phyloP scores from a whole-genome alignment of 2,888 invertebrate species.

The Eremobia ochroleuca region DNA sequence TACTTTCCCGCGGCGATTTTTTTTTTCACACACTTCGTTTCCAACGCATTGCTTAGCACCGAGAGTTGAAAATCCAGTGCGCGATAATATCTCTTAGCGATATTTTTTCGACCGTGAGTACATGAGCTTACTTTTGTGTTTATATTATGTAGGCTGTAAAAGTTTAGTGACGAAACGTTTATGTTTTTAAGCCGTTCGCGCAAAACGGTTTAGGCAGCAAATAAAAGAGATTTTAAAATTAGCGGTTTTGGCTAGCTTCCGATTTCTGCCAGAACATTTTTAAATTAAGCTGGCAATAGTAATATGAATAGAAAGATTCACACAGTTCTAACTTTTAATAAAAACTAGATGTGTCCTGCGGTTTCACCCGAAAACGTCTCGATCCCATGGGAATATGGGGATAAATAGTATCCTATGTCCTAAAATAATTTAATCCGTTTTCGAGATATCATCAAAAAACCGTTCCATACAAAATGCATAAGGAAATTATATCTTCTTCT shows the following conservation, averaged over 20 bases:
- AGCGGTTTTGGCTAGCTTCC: constrained; percentile 38
- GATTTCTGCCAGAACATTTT: constrained; percentile 3
- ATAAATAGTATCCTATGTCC: no score
- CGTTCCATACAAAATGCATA: no score
- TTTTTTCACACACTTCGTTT: background rate
- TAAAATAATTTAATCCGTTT: no score
- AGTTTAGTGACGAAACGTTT: constrained; percentile 10
- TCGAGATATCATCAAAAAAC: no score
- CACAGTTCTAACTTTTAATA: background rate
- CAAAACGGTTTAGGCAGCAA: constrained; percentile 13
- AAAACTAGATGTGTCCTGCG: background rate
- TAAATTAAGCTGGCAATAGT: background rate
- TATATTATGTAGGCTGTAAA: constrained; percentile 9
- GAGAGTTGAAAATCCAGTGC: background rate
- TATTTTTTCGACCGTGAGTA: background rate
- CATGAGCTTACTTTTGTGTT: background rate
- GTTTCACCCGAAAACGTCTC: background rate
- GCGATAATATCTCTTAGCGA: background rate
- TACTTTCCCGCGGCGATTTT: background rate
- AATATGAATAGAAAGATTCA: background rate
- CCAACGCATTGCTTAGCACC: background rate
- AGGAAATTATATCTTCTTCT: background rate
- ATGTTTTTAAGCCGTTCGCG: constrained; percentile 20
- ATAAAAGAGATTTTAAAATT: constrained; percentile 39
- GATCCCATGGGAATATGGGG: background rate